Conservation (phyloP, 2,888 invertebrate species). For the Argyra leucocephala region DNA sequence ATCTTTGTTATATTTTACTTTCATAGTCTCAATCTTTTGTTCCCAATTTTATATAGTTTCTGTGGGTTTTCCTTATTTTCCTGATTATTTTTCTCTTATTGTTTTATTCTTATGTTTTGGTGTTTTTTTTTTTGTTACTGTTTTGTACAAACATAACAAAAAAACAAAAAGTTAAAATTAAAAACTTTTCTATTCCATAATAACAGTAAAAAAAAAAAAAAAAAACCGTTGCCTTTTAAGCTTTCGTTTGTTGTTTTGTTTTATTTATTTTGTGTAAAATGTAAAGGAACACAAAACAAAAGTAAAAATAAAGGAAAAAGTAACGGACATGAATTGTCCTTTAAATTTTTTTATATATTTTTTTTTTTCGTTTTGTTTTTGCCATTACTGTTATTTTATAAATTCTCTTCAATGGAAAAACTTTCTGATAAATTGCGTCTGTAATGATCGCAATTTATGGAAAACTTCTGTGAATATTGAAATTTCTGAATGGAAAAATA, state of each 20-base stretch:
- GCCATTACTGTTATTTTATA: too few species aligned
- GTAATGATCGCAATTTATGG: neutral
- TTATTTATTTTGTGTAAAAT: too few species aligned
- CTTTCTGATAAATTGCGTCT: neutral
- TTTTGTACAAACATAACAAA: too few species aligned
- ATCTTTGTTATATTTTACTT: neutral
- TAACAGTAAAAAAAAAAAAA: neutral
- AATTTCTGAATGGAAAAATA: neutral
- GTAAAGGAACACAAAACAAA: too few species aligned
- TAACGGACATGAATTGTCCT: neutral
- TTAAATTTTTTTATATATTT: neutral
- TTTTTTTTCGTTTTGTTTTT: too few species aligned
- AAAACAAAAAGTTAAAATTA: neutral
- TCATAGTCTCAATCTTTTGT: neutral
- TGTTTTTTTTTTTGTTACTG: neutral
- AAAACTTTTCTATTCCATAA: too few species aligned
- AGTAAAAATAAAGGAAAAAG: neutral
- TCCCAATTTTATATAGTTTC: neutral
- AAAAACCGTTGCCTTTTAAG: neutral
- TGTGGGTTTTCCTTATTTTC: neutral
- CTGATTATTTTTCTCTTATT: neutral
- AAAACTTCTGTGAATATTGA: neutral
- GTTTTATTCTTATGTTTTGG: neutral
- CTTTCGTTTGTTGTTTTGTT: neutral
- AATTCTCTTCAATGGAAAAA: neutral